Base-by-base conservation (phyloP, 1,140 invertebrate species). In the Nylanderia fulva region DNA sequence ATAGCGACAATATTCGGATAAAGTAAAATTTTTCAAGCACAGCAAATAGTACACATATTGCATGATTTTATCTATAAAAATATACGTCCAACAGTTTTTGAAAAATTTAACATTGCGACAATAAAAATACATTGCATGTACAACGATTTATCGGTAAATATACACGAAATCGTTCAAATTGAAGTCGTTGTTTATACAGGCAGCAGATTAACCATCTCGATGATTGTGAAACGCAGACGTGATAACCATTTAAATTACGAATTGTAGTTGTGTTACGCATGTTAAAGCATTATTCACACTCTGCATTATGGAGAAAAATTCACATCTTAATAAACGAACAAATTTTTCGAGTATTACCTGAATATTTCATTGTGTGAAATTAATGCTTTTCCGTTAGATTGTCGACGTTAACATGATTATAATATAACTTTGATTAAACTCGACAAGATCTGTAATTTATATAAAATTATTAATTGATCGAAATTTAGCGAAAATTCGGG, bases 401-500 rank as follows among this genome's bases (percentile, higher is more conserved):
- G 7, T 80, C 52, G 33, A 15, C 64, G 36, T 80, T 80, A 80
- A 56, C 24, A 11, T 1, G 18, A 82, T 42, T 36, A 56, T 58
- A n/a, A 42, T 13, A 33, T 58, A 82, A 82, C 66, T 82, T 36
- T 2, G 77, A 58, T 71, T 82, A 82, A 45, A 82, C 52, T 71
- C 21, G 24, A 11, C 64, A 79, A 54, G 29, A 29, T 80, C 11
- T 21, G 18, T 33, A 68, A 80, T 80, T 69, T 80, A 21, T 36
- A 58, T 45, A 45, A 45, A 45, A 45, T 45, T 45, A 45, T 45
- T 56, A 80, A 82, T 71, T 82, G 58, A 82, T 82, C 58, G 36
- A 80, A 71, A 80, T 71, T 71, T 13, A 0, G 0, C 8, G 52
- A 71, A 71, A 82, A 45, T 45, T 45, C 29, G 21, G 24, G n/a